These are phyloP conservation scores for Amphiprion percula DNA, from an alignment of 2,113 vertebrate genomes.

Conservation along the genomic window DNA sequence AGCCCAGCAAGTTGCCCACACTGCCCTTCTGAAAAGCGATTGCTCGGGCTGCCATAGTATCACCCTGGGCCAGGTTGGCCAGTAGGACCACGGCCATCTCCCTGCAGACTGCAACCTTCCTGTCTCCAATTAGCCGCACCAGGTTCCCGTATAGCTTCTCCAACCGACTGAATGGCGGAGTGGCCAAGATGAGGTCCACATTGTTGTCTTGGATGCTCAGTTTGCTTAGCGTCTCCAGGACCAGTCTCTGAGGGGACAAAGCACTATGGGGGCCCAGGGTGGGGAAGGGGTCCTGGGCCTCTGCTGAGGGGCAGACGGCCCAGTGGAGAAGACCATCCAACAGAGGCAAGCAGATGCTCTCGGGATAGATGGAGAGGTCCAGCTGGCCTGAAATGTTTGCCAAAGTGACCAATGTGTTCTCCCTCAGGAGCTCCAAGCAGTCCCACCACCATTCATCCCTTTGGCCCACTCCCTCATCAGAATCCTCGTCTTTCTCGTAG, in stretches of 20 bases:
- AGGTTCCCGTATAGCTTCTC: conserved; percentile 97
- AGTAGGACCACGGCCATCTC: conserved; percentile 99
- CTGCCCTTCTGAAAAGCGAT: conserved; percentile 98
- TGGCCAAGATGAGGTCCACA: conserved; percentile 98
- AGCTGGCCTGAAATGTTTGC: conserved; percentile 99
- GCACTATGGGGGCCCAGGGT: conserved; percentile 94
- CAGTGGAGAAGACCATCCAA: conserved; percentile 98
- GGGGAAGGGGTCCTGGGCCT: conserved; percentile 98
- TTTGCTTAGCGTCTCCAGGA: conserved; percentile 99
- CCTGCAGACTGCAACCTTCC: conserved; percentile 97
- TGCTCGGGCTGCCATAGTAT: conserved; percentile 95
- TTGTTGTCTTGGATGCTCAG: conserved; percentile 99
- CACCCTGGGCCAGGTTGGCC: conserved; percentile 98
- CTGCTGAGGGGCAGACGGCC: conserved; percentile 98
- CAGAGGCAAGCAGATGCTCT: conserved; percentile 98
- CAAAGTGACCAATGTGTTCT: conserved; percentile 97
- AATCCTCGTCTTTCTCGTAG: conserved; percentile 97
- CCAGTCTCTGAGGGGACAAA: conserved; percentile 98
- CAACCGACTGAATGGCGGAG: conserved; percentile 94
- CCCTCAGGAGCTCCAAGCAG: conserved; percentile 97
- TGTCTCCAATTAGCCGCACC: conserved; percentile 97
- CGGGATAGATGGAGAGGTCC: conserved; percentile 95
- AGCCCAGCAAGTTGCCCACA: conserved; percentile 96
- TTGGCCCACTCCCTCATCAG: conserved; percentile 93
- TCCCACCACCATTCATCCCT: conserved; percentile 99